Conservation (phyloP, 2,888 invertebrate species). For the Cerastoderma edule region DNA sequence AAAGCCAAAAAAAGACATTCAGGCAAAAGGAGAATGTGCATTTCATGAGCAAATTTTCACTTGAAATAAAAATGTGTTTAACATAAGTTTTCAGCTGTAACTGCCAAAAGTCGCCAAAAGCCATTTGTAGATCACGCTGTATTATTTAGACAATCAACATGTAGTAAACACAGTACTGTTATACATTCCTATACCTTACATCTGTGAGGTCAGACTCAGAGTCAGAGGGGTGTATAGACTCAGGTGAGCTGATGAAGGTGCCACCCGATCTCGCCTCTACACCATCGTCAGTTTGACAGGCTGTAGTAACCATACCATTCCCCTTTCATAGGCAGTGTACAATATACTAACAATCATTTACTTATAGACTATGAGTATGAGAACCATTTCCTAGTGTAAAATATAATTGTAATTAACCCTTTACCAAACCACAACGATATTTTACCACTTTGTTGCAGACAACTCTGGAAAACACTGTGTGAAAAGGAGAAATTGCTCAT, state of each 20-base stretch:
- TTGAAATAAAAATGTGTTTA: no score
- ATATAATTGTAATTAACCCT: no score
- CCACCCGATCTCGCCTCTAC: background rate
- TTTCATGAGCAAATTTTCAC: slow-evolving; percentile 4
- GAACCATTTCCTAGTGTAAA: no score
- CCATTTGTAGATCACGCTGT: no score
- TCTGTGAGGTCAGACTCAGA: slow-evolving; percentile 12
- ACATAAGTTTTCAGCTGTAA: no score
- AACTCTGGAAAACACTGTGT: background rate
- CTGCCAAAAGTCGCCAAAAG: no score
- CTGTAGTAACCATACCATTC: background rate
- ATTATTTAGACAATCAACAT: no score
- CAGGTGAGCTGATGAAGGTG: no score
- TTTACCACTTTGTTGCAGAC: background rate
- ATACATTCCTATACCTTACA: slow-evolving; percentile 28
- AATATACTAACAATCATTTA: background rate
- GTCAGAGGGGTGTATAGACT: slow-evolving; percentile 12
- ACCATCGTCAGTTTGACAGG: slow-evolving; percentile 6
- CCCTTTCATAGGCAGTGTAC: slow-evolving; percentile 9
- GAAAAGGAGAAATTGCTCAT: background rate
- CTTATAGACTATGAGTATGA: no score
- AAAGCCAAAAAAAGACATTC: no score
- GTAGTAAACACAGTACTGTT: no score
- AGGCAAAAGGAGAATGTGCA: slow-evolving; percentile 13
- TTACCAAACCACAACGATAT: background rate